phyloP scores from a whole-genome alignment of 1,140 invertebrate genomes.

The Galendromus occidentalis region DNA sequence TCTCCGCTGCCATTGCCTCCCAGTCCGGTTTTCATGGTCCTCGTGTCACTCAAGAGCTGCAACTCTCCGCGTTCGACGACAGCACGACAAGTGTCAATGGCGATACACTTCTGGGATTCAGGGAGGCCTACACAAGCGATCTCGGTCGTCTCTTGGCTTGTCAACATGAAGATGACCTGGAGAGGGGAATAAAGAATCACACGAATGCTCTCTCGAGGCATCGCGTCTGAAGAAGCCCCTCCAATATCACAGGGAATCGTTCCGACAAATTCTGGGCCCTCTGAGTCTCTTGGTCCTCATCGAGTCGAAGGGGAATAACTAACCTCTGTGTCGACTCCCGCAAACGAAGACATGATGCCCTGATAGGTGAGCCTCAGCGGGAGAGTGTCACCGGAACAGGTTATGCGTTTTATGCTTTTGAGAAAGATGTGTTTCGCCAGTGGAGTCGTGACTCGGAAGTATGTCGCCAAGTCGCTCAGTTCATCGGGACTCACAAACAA shows the following conservation, averaged over 20 bases:
- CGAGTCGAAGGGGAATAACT: background rate
- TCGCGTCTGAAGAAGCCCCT: too few relatives aligned
- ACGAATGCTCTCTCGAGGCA: too few relatives aligned
- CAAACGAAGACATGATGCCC: constrained; percentile 8
- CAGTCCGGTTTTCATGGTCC: background rate
- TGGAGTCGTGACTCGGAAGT: background rate
- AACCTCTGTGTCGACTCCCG: constrained; percentile 3
- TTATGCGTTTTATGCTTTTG: constrained; percentile 9
- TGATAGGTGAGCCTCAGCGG: background rate
- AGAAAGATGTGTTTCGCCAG: background rate
- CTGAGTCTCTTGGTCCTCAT: too few relatives aligned
- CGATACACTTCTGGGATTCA: constrained; percentile 10
- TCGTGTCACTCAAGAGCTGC: background rate
- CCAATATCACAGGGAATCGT: too few relatives aligned
- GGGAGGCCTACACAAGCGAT: constrained; percentile 1
- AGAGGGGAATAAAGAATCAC: background rate
- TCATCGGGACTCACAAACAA: background rate
- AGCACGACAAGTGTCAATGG: background rate
- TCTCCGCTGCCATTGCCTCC: constrained; percentile 5
- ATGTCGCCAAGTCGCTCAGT: background rate
- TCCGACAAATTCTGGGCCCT: too few relatives aligned
- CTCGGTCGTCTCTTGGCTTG: background rate
- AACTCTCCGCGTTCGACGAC: background rate
- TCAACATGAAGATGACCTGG: background rate
- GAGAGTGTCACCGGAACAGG: background rate